Percentiles rank a stretch among this genome's conserved stretches.
phyloP scores from a whole-genome alignment of 1,140 invertebrate genomes.

The Oryzaephilus surinamensis region DNA sequence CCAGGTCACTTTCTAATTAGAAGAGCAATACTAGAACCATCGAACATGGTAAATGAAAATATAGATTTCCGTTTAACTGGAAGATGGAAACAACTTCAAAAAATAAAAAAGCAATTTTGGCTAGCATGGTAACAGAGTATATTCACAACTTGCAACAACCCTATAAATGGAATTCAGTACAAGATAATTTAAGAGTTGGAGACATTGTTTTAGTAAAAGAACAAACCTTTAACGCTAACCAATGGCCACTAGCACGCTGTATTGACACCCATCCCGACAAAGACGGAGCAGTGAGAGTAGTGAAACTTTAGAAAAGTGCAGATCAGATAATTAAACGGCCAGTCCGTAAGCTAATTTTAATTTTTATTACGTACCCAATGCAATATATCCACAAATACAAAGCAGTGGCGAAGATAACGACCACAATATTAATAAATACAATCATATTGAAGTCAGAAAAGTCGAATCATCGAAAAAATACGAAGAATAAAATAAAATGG shows the following conservation, averaged over 20 bases:
- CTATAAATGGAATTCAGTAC: conserved; percentile 18
- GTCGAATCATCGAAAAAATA: too few species aligned
- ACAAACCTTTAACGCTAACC: conserved; percentile 25
- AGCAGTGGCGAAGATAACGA: neutral
- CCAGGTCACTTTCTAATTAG: conserved; percentile 16
- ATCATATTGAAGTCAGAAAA: too few species aligned
- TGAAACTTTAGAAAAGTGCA: neutral
- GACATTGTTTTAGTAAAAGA: conserved; percentile 30
- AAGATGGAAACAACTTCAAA: conserved; percentile 17
- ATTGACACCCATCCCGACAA: conserved; percentile 10
- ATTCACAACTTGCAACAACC: conserved; percentile 20
- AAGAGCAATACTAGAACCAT: neutral
- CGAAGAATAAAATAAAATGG: too few species aligned
- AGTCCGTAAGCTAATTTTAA: neutral
- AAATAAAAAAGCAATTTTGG: conserved; percentile 29
- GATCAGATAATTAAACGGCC: neutral
- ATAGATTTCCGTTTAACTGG: neutral
- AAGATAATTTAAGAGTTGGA: conserved; percentile 12
- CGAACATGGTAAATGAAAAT: neutral
- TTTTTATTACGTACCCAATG: neutral
- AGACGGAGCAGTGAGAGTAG: conserved; percentile 12
- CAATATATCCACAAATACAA: neutral
- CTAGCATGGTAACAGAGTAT: conserved; percentile 32
- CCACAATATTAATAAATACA: too few species aligned
- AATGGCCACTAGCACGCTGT: conserved; percentile 25